Evolutionary conservation across 2,113 vertebrate genomes (phyloP), one percentile per base, ranked within the genome.

Genomic region (Porphyrio hochstetteri): DNA sequence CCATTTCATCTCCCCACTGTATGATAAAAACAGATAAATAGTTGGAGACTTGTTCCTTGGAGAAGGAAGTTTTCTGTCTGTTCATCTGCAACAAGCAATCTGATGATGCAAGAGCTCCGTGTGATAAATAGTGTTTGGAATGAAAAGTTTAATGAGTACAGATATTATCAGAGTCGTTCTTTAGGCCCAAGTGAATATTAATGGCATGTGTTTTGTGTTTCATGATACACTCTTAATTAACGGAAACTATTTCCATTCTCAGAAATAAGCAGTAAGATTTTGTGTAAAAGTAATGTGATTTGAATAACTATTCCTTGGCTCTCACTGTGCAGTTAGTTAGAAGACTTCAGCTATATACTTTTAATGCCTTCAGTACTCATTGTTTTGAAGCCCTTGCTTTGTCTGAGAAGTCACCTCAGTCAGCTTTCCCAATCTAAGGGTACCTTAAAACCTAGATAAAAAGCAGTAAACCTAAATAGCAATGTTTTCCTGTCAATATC

Each of bases 121-220:
- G 19, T 71, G 83, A 61, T 77, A 88, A 85, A 80, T 33, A 82
- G 19, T 16, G 9, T 46, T 93, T 3, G 20, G 64, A 92, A 81
- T 46, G 48, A 88, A 94, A 88, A 64, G 2, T 52, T 52, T 88
- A 86, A 83, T 38, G 42, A 93, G n/a, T 36, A 42, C 36, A 88
- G 91, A 93, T 91, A 86, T 60, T 81, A 97, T 95, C 86, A 24
- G 60, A 56, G 81, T 13, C 83, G 56, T 42, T 82, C 77, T 86
- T 91, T 89, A 78, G 60, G 83, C 83, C 33, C 72, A 75, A 84
- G 86, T 86, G 60, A 77, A 55, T 79, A 95, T 78, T 88, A 95
- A 86, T 86, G 29, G 24, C 65, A 71, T 92, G 52, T 93, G 88
- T 31, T 95, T 92, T 78, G 63, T 63, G 78, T 93, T 88, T 92